A percentile compares a stretch with the other conserved stretches of the same genome.
phyloP scores from a whole-genome alignment of 2,113 vertebrate genomes.

The Rhea americana region DNA sequence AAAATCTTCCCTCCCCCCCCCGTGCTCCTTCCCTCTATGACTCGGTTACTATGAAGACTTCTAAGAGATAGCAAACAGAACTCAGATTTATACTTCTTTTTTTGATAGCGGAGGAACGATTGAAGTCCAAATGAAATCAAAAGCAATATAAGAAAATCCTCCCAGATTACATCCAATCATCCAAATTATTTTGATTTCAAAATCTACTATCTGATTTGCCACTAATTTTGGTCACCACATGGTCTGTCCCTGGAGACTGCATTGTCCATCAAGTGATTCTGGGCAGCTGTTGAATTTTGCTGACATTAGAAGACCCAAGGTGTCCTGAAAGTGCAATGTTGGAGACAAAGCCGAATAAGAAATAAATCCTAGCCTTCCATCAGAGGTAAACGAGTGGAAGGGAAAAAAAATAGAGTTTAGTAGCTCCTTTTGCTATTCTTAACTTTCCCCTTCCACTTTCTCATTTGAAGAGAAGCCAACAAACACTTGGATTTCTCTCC shows the following conservation, averaged over 20 bases:
- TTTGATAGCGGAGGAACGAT: neutral
- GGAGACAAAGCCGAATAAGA: neutral
- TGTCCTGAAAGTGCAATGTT: neutral
- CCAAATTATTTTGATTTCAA: neutral
- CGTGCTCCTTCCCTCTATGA: neutral
- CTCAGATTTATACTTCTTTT: neutral
- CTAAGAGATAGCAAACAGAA: neutral
- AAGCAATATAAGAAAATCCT: neutral
- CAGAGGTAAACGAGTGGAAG: neutral
- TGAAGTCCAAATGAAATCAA: neutral
- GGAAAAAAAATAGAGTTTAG: neutral
- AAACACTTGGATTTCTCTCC: neutral
- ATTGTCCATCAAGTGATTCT: neutral
- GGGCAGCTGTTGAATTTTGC: neutral
- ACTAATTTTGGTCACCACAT: neutral
- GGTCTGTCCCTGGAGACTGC: neutral
- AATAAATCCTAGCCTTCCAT: neutral
- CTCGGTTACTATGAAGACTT: neutral
- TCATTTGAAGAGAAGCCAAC: neutral
- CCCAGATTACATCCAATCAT: neutral
- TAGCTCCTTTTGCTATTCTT: neutral
- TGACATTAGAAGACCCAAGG: neutral
- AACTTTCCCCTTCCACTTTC: neutral
- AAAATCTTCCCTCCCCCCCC: neutral
- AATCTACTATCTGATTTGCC: neutral